Base-by-base conservation (phyloP, 2,888 invertebrate genomes). In the Xanthorhoe designata region DNA sequence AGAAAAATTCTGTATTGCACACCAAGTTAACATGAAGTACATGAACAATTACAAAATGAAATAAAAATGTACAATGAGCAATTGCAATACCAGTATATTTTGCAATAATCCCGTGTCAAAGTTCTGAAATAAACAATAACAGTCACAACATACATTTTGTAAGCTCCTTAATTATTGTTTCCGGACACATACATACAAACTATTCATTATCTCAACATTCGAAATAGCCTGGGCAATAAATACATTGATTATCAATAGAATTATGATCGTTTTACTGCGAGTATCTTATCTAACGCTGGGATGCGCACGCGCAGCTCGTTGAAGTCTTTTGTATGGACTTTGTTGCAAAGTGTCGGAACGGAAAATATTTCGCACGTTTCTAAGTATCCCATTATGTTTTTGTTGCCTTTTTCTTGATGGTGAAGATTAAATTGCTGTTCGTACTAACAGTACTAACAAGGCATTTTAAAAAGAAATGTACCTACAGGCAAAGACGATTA, bases 301-400 rank as follows among this genome's bases (percentile, higher is more conserved):
- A 49, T 66, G 72, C 73, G 68, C 75, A 49, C 66, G 78, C 79
- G 79, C 77, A 70, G 71, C 81, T 81, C 89, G 89, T 89, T 89
- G 84, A 89, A 80, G 80, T 89, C 89, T 87, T 85, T 87, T 75
- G 61, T 80, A 78, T 69, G 57, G 63, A 67, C 65, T 54, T 65
- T 66, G 61, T 69, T 38, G 56, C 59, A 35, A 56, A 59, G 58
- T 18, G 49, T 56, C 15, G 35, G 51, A 52, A 57, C 54, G 42
- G 61, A 66, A 66, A 63, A 62, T 62, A 60, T 64, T 68, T 71
- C 15, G 38, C 54, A 53, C 32, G 55, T 58, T 63, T 61, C 50
- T 47, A 5, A 47, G 47, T 47, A 42, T 17, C 17, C 17, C 2
- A 17, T 17, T 47, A 17, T 4, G 47, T 47, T 47, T 47, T 47